These are phyloP conservation scores for Calephelis nemesis DNA, from an alignment of 1,140 invertebrate species.

Conservation along the genomic window DNA sequence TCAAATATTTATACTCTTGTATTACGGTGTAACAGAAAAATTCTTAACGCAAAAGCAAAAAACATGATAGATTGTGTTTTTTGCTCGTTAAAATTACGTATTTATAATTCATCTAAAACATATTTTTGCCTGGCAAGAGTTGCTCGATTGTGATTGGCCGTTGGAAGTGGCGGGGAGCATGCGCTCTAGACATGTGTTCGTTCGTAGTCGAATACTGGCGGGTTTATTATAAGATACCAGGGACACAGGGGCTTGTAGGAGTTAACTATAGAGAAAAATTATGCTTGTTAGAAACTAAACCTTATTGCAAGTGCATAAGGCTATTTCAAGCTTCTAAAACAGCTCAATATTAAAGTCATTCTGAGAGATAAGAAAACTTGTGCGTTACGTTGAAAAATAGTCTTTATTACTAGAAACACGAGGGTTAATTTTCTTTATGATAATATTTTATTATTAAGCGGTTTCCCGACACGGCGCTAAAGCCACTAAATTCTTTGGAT, in stretches of 20 bases:
- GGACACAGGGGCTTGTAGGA: constrained; percentile 70
- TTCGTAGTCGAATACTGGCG: constrained; percentile 73
- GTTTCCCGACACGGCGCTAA: constrained; percentile 70
- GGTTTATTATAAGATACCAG: constrained; percentile 73
- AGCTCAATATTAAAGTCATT: constrained; percentile 53
- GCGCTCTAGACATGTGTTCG: constrained; percentile 62
- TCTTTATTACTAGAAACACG: constrained; percentile 27
- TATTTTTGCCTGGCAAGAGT: constrained; percentile 43
- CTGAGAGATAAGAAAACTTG: constrained; percentile 54
- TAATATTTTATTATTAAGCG: constrained; percentile 50
- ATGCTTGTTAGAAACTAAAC: constrained; percentile 33
- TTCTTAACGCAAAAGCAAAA: background rate
- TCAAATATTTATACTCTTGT: constrained; percentile 12
- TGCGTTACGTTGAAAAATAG: constrained; percentile 35
- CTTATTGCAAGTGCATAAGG: constrained; percentile 25
- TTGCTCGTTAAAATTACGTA: background rate
- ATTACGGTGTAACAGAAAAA: background rate
- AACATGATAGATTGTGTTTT: background rate
- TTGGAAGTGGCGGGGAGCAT: constrained; percentile 67
- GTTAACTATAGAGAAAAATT: constrained; percentile 42
- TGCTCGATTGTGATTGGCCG: constrained; percentile 67
- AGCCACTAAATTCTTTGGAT: constrained; percentile 54
- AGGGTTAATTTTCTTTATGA: constrained; percentile 31
- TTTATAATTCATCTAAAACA: constrained; percentile 25
- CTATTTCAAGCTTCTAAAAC: constrained; percentile 25